Base-by-base conservation (phyloP, 2,113 vertebrate species). In the Brevimyrus niger region DNA sequence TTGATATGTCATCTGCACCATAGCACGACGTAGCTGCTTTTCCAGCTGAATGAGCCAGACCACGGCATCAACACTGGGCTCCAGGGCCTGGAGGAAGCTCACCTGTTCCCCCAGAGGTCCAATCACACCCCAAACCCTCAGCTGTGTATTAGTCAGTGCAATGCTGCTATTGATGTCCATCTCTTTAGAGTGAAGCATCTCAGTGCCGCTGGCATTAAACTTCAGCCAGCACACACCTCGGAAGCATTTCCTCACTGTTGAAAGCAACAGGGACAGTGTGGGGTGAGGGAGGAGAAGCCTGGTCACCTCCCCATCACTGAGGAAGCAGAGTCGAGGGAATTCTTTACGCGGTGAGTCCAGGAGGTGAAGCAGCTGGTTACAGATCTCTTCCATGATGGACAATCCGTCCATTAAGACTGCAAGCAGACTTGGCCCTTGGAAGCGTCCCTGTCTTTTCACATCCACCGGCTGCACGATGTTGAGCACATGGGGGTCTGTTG, bases 271-370 rank as follows among this genome's bases (percentile, higher is more conserved):
- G 0, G 84, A 89, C 3, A 94, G 91, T 0, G 93, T 93, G 1
- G 94, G 89, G 0, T 93, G 89, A 3, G 93, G 91, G 8, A 95
- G 95, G 1, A 97, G 90, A 27, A 98, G 91, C 51, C 94, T 90
- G 4, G 96, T 94, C 35, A 97, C 88, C 88, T 98, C 97, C 17
- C 92, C 92, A 42, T 97, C 92, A 51, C 96, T 97, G 76, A 98
- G 95, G 91, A 97, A 97, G 92, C 94, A 96, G 15, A 98, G 94
- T 88, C 97, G 96, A 55, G 96, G 96, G 88, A 96, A 97, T 69
- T 91, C 89, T 38, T 89, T 44, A 44, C 96, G 93, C 2, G 94
- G 86, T 1, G 90, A 87, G 27, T 96, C 94, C 15, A 97, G 91
- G 35, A 95, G 90, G 0, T 92, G 90, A 31, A 91, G 53, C 91